These are phyloP conservation scores for Leptoteleia sp. DNA, from an alignment of 1,140 invertebrate species.

Conservation along the genomic window DNA sequence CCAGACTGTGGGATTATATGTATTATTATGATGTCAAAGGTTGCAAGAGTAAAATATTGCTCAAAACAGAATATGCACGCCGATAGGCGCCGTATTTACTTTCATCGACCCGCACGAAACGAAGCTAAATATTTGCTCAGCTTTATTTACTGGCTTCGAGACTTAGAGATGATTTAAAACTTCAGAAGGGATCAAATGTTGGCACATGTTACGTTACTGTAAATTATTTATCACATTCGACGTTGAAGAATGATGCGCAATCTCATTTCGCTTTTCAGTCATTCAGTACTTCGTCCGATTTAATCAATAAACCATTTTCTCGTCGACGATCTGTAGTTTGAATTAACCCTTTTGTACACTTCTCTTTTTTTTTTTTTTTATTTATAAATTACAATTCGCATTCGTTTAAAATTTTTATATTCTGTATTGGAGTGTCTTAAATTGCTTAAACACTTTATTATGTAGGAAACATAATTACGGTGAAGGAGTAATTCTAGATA, in stretches of 20 bases:
- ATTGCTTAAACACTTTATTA: conserved; percentile 8
- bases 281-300: no score
- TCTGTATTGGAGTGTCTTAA: conserved; percentile 1
- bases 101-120: conserved; percentile 28
- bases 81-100: conserved; percentile 20
- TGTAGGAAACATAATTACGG: background rate
- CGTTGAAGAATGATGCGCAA: background rate
- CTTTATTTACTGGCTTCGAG: conserved; percentile 13
- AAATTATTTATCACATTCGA: conserved; percentile 2
- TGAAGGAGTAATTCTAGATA: conserved; percentile 18
- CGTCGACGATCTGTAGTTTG: no score
- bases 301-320: no score
- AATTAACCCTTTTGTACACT: no score
- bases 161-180: conserved; percentile 23
- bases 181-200: conserved; percentile 16
- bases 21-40: conserved; percentile 50
- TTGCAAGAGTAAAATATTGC: conserved; percentile 45
- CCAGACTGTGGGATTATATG: conserved; percentile 36
- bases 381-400: no score
- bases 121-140: conserved; percentile 41
- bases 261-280: no score
- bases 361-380: no score
- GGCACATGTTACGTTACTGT: background rate
- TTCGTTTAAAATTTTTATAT: no score
- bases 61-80: conserved; percentile 19